Percentiles rank a stretch among this genome's conserved stretches.
These are phyloP conservation scores for Ciona savignyi DNA, from an alignment of 23 tunicate genomes.

Conservation along the genomic window DNA sequence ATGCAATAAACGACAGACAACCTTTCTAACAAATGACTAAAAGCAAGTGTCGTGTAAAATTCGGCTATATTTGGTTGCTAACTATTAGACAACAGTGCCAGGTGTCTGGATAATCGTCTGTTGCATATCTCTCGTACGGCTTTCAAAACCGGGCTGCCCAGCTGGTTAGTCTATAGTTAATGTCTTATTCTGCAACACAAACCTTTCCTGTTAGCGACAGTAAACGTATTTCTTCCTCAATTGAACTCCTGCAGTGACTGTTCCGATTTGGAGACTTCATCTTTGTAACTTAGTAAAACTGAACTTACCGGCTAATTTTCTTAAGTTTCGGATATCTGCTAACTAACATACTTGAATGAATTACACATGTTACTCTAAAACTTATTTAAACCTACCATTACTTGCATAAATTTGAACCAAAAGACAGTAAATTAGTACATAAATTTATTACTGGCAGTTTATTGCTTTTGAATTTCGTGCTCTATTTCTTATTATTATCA, in stretches of 20 bases:
- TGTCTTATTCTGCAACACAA: background rate
- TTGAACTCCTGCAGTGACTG: background rate
- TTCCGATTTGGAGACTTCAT: slow-evolving; percentile 1
- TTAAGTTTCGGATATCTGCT: background rate
- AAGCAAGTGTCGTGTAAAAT: too few relatives aligned
- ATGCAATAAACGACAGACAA: too few relatives aligned
- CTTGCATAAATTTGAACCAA: too few relatives aligned
- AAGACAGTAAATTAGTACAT: background rate
- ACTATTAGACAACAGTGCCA: slow-evolving; percentile 1
- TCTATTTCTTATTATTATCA: slow-evolving; percentile 24
- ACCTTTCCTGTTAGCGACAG: background rate
- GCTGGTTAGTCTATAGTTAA: background rate
- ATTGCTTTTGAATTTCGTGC: slow-evolving; percentile 33
- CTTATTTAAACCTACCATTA: too few relatives aligned
- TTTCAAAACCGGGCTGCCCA: background rate
- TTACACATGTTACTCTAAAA: too few relatives aligned
- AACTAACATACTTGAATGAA: too few relatives aligned
- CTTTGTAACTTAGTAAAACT: background rate
- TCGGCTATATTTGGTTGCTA: too few relatives aligned
- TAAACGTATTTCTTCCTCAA: background rate
- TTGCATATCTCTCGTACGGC: background rate
- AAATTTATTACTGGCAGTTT: slow-evolving; percentile 1
- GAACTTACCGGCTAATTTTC: background rate
- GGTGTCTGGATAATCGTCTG: background rate
- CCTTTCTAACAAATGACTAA: too few relatives aligned